phyloP scores from a whole-genome alignment of 2,797 vertebrate genomes.

The Uromys caudimaculatus region DNA sequence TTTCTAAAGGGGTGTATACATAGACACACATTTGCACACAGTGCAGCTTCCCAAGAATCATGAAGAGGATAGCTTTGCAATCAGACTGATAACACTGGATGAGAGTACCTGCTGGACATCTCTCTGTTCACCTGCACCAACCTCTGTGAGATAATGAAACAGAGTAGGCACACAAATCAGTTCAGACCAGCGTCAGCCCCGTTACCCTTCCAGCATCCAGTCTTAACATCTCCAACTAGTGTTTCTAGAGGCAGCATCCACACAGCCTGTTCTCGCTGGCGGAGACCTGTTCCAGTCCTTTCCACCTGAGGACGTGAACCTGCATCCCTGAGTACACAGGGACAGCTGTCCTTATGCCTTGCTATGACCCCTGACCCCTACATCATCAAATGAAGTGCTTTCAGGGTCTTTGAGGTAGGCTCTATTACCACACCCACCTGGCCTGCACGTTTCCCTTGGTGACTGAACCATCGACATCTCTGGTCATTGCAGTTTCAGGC shows the following conservation, averaged over 20 bases:
- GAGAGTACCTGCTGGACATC: neutral
- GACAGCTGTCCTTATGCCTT: neutral
- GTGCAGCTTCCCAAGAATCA: neutral
- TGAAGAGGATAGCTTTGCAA: neutral
- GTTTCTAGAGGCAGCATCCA: neutral
- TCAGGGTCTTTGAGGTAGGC: slow-evolving; percentile 50
- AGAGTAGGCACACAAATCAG: neutral
- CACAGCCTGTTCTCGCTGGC: neutral
- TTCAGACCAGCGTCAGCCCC: neutral
- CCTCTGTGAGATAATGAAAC: neutral
- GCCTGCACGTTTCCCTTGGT: neutral
- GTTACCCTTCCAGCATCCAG: neutral
- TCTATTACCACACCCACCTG: neutral
- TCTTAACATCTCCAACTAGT: neutral
- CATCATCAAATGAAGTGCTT: slow-evolving; percentile 3
- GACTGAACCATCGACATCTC: slow-evolving; percentile 7
- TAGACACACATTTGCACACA: neutral
- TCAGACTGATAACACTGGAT: neutral
- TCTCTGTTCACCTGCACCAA: neutral
- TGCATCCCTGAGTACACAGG: neutral
- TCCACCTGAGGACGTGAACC: neutral
- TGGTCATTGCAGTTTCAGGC: neutral
- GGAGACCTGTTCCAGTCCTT: slow-evolving; percentile 5
- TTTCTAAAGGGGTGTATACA: neutral
- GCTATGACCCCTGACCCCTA: neutral